Evolutionary conservation across 2,888 invertebrate genomes (phyloP).

Genomic region (Ecdyonurus torrentis): DNA sequence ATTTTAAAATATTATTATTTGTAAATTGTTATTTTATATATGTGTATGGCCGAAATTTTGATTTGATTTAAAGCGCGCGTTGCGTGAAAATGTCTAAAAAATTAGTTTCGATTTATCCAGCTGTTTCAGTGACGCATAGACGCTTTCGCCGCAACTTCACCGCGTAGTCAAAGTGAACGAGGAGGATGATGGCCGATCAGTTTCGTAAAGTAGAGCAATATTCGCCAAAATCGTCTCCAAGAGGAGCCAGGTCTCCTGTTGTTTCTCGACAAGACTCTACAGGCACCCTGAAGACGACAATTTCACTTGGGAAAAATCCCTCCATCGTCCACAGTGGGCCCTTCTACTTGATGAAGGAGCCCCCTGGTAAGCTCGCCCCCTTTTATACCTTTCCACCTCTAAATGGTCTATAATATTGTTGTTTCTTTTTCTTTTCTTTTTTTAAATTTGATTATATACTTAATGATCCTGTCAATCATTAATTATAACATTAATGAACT

Average conservation of each 20-base stretch:
- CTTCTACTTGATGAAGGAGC: constrained; percentile 95
- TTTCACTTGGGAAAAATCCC: constrained; percentile 91
- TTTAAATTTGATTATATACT: no score
- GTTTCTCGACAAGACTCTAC: constrained; percentile 93
- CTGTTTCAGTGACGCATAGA: not conserved
- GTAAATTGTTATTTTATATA: no score
- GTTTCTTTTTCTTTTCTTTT: no score
- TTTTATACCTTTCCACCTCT: not conserved
- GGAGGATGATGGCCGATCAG: constrained; percentile 73
- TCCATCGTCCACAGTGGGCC: constrained; percentile 95
- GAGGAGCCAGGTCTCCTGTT: constrained; percentile 87
- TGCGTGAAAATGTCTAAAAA: not conserved
- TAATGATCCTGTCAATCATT: no score
- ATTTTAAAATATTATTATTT: no score
- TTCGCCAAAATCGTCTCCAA: constrained; percentile 87
- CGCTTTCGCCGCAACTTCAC: not conserved
- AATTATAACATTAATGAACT: no score
- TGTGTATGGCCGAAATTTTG: not conserved
- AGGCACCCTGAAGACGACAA: constrained; percentile 93
- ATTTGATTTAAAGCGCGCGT: not conserved
- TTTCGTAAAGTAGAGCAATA: constrained; percentile 85
- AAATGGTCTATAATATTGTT: no score
- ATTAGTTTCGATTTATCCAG: not conserved
- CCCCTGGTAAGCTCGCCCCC: constrained; percentile 47
- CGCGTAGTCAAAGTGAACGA: not conserved